Evolutionary conservation across 2,888 invertebrate species (phyloP).

Genomic region (Drosophila paracracens): DNA sequence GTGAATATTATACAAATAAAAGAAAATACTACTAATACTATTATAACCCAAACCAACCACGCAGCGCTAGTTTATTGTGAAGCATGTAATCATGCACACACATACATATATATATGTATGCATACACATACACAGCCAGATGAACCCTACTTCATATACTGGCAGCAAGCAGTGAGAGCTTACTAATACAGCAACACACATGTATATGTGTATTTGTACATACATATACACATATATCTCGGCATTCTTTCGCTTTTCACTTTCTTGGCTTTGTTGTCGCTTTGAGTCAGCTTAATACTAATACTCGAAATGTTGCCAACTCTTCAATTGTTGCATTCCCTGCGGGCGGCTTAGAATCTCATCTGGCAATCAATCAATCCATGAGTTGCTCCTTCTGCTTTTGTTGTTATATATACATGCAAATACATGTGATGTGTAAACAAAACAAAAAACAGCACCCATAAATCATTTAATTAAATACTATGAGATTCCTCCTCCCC

Average conservation of each 20-base stretch:
- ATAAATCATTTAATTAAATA: constrained; percentile 62
- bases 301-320: constrained; percentile 6
- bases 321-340: constrained; percentile 24
- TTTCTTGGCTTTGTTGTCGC: constrained; percentile 10
- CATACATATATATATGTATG: background rate
- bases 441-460: background rate
- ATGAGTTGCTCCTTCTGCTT: background rate
- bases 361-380: constrained; percentile 40
- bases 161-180: background rate
- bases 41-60: background rate
- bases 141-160: background rate
- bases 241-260: constrained; percentile 1
- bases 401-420: background rate
- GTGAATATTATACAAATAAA: background rate
- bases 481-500: background rate
- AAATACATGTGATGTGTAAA: background rate
- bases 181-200: too few relatives aligned
- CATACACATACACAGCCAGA: background rate
- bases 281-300: constrained; percentile 4
- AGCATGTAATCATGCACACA: background rate
- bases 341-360: constrained; percentile 13
- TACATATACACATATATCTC: background rate
- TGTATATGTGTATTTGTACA: too few relatives aligned
- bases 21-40: background rate
- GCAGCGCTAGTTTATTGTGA: background rate